phyloP scores from a whole-genome alignment of 2,113 vertebrate genomes.

The Uropsilus gracilis region DNA sequence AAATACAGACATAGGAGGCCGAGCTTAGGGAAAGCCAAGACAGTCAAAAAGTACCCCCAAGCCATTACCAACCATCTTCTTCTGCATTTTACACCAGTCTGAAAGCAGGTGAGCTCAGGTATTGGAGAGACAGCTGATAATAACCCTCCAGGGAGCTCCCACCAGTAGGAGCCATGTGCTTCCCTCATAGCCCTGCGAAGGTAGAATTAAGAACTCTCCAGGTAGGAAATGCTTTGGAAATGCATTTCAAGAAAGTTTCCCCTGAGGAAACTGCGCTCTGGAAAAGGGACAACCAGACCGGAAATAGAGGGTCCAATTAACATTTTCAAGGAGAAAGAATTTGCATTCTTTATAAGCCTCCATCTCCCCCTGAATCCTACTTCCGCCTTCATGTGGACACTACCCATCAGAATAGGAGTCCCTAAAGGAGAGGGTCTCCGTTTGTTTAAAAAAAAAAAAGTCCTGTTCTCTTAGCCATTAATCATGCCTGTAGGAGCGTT shows the following conservation, averaged over 20 bases:
- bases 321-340: slow-evolving; percentile 34
- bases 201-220: slow-evolving; percentile 46
- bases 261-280: background rate
- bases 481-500: slow-evolving; percentile 80
- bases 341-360: background rate
- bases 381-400: background rate
- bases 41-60: background rate
- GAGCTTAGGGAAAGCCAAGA: fast-evolving
- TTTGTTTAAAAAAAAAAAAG: slow-evolving; percentile 64
- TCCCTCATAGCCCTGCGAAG: background rate
- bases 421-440: background rate
- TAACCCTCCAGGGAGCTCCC: background rate
- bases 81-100: background rate
- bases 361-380: background rate
- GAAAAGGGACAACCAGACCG: background rate
- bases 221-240: slow-evolving; percentile 12
- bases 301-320: background rate
- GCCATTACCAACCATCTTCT: background rate
- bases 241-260: slow-evolving; percentile 39
- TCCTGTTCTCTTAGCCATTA: slow-evolving; percentile 68
- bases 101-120: background rate
- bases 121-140: background rate
- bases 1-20: background rate
- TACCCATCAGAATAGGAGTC: background rate
- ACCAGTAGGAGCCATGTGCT: background rate